Evolutionary conservation across 2,113 vertebrate species (phyloP).

Genomic region (Oophaga pumilio): DNA sequence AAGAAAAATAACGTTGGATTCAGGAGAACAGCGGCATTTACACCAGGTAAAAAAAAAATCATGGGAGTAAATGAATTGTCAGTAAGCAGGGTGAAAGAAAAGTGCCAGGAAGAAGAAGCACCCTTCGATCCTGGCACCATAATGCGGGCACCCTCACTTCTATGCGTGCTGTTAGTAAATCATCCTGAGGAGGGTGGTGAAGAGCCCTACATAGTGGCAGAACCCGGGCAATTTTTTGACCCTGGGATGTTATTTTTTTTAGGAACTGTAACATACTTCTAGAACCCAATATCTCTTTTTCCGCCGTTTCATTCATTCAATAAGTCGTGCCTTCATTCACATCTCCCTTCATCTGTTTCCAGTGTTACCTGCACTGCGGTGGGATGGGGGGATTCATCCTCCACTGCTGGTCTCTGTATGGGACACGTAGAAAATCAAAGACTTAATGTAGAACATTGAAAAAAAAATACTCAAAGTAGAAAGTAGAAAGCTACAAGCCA

Average conservation of each 20-base stretch:
- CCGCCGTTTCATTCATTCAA: background rate
- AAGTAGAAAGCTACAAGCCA: background rate
- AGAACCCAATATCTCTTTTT: background rate
- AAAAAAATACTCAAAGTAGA: background rate
- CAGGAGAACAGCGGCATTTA: too few species aligned
- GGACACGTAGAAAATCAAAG: background rate
- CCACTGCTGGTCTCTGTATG: constrained; percentile 36
- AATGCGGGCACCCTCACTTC: background rate
- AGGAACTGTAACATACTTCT: background rate
- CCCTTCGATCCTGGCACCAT: too few species aligned
- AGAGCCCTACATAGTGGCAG: background rate
- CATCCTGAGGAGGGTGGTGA: background rate
- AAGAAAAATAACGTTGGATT: too few species aligned
- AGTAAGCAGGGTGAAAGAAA: too few species aligned
- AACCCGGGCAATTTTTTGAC: background rate
- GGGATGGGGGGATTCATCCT: constrained; percentile 29
- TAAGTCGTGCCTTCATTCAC: too few species aligned
- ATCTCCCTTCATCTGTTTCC: too few species aligned
- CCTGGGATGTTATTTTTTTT: too few species aligned
- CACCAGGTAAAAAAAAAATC: too few species aligned
- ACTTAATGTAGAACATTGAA: background rate
- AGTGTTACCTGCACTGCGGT: constrained; percentile 36
- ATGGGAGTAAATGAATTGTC: too few species aligned
- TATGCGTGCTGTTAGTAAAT: background rate
- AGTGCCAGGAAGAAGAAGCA: too few species aligned